Evolutionary conservation across 2,113 vertebrate genomes (phyloP).

Genomic region (Pelvicachromis taeniatus): DNA sequence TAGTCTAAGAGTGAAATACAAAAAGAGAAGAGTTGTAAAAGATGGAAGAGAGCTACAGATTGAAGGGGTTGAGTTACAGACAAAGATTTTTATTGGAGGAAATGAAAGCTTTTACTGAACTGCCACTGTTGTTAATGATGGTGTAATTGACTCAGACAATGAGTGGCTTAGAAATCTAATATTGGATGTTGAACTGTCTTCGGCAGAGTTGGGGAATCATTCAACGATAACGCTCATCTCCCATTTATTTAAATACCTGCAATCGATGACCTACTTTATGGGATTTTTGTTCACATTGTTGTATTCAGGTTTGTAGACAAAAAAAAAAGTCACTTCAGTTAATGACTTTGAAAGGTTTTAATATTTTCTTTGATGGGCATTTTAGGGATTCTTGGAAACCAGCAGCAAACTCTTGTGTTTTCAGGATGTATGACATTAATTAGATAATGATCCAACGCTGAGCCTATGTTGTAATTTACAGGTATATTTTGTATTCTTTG

Average conservation of each 20-base stretch:
- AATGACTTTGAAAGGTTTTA: neutral
- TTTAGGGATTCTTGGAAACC: neutral
- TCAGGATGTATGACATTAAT: accelerated
- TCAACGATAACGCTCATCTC: neutral
- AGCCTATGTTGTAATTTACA: neutral
- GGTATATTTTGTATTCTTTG: neutral
- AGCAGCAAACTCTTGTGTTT: neutral
- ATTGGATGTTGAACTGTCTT: neutral
- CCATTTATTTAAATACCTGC: neutral
- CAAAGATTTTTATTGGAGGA: slow-evolving; percentile 18
- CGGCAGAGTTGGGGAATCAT: neutral
- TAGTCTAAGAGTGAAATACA: neutral
- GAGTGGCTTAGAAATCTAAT: slow-evolving; percentile 17
- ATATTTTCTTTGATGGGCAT: neutral
- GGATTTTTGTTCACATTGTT: neutral
- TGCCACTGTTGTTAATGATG: slow-evolving; percentile 28
- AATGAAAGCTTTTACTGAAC: slow-evolving; percentile 39
- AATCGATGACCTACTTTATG: neutral
- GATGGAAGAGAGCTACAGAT: neutral
- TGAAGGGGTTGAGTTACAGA: slow-evolving; percentile 9
- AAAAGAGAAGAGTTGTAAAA: neutral
- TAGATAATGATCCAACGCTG: neutral
- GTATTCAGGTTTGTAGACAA: neutral
- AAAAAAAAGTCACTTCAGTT: neutral
- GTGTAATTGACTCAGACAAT: slow-evolving; percentile 28